Base-by-base conservation (phyloP, 2,113 vertebrate species). In the Paralichthys olivaceus region DNA sequence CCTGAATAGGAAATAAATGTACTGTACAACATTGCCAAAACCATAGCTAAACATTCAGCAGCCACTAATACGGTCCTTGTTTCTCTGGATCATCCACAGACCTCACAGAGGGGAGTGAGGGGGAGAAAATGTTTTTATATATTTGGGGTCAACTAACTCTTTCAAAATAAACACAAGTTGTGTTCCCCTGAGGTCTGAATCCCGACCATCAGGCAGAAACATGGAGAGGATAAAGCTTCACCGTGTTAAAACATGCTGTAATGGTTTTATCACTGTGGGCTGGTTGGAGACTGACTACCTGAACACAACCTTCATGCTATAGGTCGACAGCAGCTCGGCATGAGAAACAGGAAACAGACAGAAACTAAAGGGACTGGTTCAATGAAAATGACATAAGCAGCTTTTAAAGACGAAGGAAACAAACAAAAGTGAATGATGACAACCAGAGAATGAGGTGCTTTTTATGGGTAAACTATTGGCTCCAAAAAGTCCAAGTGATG, bases 401-500 rank as follows among this genome's bases (percentile, higher is more conserved):
- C 5, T 20, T 20, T 49, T 17, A n/a, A 53, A 3, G 49, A 53
- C 4, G 20, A n/a, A n/a, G 7, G 20, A 53, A 53, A 22, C 1
- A 53, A 20, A 53, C 20, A 53, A 20, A 20, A n/a, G 19, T 40
- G 67, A 56, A 47, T 26, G 34, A 49, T 19, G 45, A 19, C 45
- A 49, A 20, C 45, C 14, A 20, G 19, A 20, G 63, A 53, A 47
- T 32, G 34, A 49, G 55, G 26, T 12, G 29, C 26, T 15, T 43
- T 51, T 51, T 69, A 37, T 56, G 63, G 59, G 73, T 63, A 7
- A n/a, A 57, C 54, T 61, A 60, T 79, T 78, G 74, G 17, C 37
- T 26, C 68, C 34, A 19, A 76, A 73, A 77, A 17, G 70, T 77
- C 11, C 53, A 6, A 28, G 77, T 53, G 73, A 61, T 77, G 84